Base-by-base conservation (phyloP, 1,140 invertebrate genomes). In the Drosophila gunungcola region DNA sequence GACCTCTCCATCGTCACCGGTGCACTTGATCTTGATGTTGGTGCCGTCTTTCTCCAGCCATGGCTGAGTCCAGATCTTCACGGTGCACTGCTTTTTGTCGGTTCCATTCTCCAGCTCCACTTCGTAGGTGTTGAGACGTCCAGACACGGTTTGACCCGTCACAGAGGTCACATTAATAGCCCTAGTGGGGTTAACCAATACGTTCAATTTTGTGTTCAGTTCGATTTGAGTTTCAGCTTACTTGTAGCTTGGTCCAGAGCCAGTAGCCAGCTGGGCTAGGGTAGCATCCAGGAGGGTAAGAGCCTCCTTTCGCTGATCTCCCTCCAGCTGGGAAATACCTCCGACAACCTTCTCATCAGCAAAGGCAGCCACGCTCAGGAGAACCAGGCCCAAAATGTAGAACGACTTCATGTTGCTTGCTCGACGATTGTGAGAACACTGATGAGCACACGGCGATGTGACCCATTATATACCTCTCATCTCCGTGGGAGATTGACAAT, bases 91-190 rank as follows among this genome's bases (percentile, higher is more conserved):
- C 45, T 89, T 91, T 13, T 56, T 57, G 4, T 43, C 58, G 6
- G 85, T 38, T 2, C 58, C 80, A 53, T 86, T 69, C 6, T 67
- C 29, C 11, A 91, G 68, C 27, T 91, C 76, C n/a, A 78, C 73
- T 34, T 89, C 67, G 38, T 76, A 84, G 34, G 29, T 52, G n/a
- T 80, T 65, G 3, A 78, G 51, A 0, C 1, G 32, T 46, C 89
- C 89, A 6, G 89, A 25, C 3, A 91, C 89, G 0, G 73, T 45
- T 51, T 91, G 89, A 1, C 41, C 27, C 0, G 68, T 72, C 10
- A 70, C 89, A 0, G 73, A 77, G 5, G 57, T 61, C 2, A 91
- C 73, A 9, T 84, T 82, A 6, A 69, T 64, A n/a, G 84, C 27
- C 45, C 89, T 91, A 32, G 29, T 32, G 5, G 6, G 29, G 2